These are phyloP conservation scores for Morelia viridis DNA, from an alignment of 2,797 vertebrate species.

Conservation along the genomic window DNA sequence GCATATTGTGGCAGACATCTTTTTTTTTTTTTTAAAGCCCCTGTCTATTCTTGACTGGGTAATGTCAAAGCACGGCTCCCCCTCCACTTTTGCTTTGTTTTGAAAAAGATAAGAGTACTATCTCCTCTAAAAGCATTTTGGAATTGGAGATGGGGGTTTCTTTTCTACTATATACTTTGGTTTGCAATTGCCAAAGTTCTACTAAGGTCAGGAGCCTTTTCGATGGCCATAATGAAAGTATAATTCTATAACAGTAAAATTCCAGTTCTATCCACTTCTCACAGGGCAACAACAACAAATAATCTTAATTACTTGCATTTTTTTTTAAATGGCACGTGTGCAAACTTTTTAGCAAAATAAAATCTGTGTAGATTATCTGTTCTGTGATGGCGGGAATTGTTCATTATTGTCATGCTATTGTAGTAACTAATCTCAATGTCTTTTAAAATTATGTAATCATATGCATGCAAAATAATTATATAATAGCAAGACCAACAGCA, in stretches of 20 bases:
- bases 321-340: not conserved
- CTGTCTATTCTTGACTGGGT: slow-evolving; percentile 17
- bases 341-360: not conserved
- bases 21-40: not conserved
- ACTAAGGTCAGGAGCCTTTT: not conserved
- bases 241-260: not conserved
- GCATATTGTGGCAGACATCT: slow-evolving; percentile 11
- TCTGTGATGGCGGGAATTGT: not conserved
- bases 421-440: not conserved
- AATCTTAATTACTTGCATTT: not conserved
- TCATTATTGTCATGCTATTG: not conserved
- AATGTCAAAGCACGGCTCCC: slow-evolving; percentile 30
- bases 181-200: not conserved
- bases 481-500: not conserved
- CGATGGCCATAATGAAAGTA: not conserved
- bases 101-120: slow-evolving; percentile 25
- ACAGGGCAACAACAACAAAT: not conserved
- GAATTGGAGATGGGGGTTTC: not conserved
- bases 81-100: slow-evolving; percentile 7
- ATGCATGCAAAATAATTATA: not conserved
- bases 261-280: not conserved
- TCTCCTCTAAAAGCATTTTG: slow-evolving; percentile 20
- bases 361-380: not conserved
- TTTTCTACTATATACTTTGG: not conserved
- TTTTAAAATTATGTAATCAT: not conserved